Evolutionary conservation across 2,113 vertebrate genomes (phyloP).

Genomic region (Xyrauchen texanus): DNA sequence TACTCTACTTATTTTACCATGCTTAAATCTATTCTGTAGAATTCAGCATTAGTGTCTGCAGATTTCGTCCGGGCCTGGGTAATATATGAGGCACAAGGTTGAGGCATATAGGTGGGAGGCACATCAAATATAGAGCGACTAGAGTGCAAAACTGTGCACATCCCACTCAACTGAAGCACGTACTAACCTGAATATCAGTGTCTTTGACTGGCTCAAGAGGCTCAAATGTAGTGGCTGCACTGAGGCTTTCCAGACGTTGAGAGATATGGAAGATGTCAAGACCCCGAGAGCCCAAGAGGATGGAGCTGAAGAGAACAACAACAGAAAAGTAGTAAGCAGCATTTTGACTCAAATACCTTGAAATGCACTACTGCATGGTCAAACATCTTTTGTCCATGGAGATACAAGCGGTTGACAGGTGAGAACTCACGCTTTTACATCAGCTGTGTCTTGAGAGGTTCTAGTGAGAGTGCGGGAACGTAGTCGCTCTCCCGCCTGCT

Average conservation of each 20-base stretch:
- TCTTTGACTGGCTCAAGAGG: constrained; percentile 97
- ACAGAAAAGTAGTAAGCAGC: background rate
- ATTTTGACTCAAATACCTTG: background rate
- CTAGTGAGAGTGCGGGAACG: constrained; percentile 92
- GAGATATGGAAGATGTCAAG: constrained; percentile 97
- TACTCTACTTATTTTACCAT: too few species aligned
- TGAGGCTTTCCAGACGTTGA: constrained; percentile 91
- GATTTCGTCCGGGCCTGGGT: too few species aligned
- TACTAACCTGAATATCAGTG: constrained; percentile 93
- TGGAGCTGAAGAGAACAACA: constrained; percentile 75
- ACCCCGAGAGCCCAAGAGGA: constrained; percentile 92
- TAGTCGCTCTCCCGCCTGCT: constrained; percentile 92
- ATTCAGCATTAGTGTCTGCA: too few species aligned
- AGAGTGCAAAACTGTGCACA: background rate
- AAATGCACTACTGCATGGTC: background rate
- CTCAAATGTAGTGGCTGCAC: constrained; percentile 95
- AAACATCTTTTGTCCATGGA: background rate
- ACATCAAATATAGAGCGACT: background rate
- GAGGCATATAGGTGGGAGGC: background rate
- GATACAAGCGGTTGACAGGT: too few species aligned
- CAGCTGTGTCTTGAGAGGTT: constrained; percentile 92
- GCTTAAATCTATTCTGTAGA: too few species aligned
- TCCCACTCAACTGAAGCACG: background rate
- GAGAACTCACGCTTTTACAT: constrained; percentile 94
- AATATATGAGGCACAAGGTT: too few species aligned